Percentiles rank a stretch among this genome's conserved stretches.
These are phyloP conservation scores for Macrophya alboannulata DNA, from an alignment of 2,888 invertebrate species.

Conservation along the genomic window DNA sequence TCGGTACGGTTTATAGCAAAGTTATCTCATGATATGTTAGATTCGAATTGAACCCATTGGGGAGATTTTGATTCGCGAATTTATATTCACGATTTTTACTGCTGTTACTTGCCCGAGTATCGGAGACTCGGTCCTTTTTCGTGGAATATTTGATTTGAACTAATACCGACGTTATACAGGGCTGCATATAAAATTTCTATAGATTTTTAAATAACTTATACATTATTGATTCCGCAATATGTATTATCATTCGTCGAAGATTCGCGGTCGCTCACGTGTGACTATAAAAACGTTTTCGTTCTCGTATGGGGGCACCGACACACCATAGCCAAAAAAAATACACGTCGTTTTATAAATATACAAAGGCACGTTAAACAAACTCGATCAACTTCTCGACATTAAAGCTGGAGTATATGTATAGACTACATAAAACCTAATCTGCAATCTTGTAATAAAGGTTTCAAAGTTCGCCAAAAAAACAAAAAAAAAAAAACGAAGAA, in stretches of 20 bases:
- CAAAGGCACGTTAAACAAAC: neutral
- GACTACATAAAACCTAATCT: neutral
- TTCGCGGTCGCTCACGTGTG: neutral
- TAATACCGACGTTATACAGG: neutral
- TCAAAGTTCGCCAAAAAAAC: neutral
- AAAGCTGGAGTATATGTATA: neutral
- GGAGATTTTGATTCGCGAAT: neutral
- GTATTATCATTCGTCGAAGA: neutral
- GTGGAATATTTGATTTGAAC: neutral
- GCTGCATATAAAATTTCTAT: slow-evolving; percentile 15
- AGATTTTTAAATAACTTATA: neutral
- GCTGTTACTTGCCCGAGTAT: neutral
- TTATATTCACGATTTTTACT: neutral
- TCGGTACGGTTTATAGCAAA: too few relatives aligned
- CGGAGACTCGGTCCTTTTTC: neutral
- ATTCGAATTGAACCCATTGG: neutral
- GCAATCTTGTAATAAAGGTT: neutral
- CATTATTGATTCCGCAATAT: neutral
- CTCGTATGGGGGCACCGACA: neutral
- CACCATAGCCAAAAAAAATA: neutral
- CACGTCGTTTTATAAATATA: neutral
- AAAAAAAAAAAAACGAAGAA: too few relatives aligned
- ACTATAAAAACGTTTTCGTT: neutral
- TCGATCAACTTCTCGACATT: neutral
- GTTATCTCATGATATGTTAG: neutral